Conservation (phyloP, 2,113 vertebrate species). For the Chaetura pelagica region DNA sequence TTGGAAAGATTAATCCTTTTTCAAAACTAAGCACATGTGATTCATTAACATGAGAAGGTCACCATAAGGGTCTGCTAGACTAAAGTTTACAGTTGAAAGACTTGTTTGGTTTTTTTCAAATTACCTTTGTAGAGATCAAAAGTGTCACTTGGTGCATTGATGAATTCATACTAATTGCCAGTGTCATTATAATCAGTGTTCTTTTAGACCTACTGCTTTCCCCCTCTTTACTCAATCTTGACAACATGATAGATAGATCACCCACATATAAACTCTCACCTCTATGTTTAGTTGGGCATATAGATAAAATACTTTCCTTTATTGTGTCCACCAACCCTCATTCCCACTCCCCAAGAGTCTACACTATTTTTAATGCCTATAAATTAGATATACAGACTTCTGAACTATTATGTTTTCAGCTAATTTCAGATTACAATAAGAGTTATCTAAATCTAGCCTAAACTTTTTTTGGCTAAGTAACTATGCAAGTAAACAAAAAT, state of each 20-base stretch:
- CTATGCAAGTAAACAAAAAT: not conserved
- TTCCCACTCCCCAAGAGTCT: rapidly evolving
- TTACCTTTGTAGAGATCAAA: not conserved
- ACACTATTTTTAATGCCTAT: not conserved
- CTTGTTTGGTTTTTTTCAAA: not conserved
- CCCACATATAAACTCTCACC: not conserved
- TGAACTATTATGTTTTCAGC: not conserved
- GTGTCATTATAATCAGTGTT: not conserved
- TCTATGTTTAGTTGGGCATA: not conserved
- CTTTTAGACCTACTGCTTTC: not conserved
- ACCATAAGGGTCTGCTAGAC: not conserved
- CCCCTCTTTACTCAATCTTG: not conserved
- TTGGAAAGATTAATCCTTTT: not conserved
- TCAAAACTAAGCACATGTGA: not conserved
- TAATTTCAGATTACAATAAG: not conserved
- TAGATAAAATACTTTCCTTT: not conserved
- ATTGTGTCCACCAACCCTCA: not conserved
- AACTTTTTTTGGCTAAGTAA: not conserved
- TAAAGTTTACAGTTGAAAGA: not conserved
- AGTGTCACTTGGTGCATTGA: not conserved
- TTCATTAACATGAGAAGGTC: not conserved
- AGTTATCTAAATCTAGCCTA: not conserved
- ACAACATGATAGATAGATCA: not conserved
- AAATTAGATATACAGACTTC: not conserved
- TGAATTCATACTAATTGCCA: not conserved